Conservation (phyloP, 2,797 vertebrate genomes). For the Gadopsis marmoratus region DNA sequence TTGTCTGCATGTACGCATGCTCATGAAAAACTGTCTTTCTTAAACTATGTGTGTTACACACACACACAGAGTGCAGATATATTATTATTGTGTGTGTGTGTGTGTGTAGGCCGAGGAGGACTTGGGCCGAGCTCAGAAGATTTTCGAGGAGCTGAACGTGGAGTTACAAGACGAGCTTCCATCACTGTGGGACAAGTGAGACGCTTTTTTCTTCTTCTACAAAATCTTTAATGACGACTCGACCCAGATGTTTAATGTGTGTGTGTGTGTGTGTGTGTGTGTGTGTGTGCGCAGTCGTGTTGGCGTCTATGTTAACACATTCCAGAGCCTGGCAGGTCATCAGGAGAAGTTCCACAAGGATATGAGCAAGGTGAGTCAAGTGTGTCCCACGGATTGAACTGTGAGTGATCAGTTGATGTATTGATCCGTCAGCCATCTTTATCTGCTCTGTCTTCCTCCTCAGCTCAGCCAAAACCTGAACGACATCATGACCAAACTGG, state of each 20-base stretch:
- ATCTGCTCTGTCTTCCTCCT: constrained; percentile 4
- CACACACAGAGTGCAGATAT: background rate
- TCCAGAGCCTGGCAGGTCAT: constrained; percentile 93
- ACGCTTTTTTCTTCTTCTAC: background rate
- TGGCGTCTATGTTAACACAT: constrained; percentile 97
- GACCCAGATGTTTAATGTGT: constrained; percentile 1
- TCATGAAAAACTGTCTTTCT: background rate
- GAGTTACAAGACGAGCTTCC: constrained; percentile 97
- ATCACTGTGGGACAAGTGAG: constrained; percentile 93
- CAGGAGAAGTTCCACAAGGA: constrained; percentile 97
- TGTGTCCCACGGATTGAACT: accelerated
- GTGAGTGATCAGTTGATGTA: background rate
- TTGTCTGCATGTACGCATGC: constrained; percentile 37
- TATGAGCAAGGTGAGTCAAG: constrained; percentile 91
- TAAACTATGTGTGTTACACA: background rate
- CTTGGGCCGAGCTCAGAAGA: constrained; percentile 95
- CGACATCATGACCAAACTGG: constrained; percentile 93
- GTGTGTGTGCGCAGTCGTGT: constrained; percentile 87
- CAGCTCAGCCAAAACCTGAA: constrained; percentile 95
- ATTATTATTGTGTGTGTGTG: constrained; percentile 17
- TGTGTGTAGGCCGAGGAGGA: constrained; percentile 94
- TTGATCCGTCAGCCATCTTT: background rate
- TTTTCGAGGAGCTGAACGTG: constrained; percentile 97
- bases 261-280: constrained; percentile 28
- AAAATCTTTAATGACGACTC: background rate